Conservation (phyloP, 2,888 invertebrate species). For the Polymixis lichenea region DNA sequence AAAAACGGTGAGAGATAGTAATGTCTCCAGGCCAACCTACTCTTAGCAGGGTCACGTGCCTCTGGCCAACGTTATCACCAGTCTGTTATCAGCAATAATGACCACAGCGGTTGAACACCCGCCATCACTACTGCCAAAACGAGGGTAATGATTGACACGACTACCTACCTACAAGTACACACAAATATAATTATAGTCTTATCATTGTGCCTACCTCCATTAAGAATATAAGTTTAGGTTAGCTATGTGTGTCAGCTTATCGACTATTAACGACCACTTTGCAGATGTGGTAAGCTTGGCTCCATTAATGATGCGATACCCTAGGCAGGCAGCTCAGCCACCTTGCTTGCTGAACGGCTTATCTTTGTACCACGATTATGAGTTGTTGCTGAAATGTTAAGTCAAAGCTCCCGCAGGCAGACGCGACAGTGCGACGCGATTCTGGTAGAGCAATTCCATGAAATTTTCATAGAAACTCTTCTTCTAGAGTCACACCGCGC, state of each 20-base stretch:
- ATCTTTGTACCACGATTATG: not conserved
- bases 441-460: too few relatives aligned
- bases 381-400: not conserved
- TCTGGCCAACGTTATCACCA: slow-evolving; percentile 19
- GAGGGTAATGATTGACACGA: slow-evolving; percentile 48
- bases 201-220: slow-evolving; percentile 29
- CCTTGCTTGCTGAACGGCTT: not conserved
- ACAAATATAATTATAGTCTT: slow-evolving; percentile 4
- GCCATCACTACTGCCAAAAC: slow-evolving; percentile 39
- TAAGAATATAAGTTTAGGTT: slow-evolving; percentile 28
- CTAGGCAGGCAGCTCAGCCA: not conserved
- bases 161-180: not conserved
- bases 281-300: not conserved
- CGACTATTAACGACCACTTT: not conserved
- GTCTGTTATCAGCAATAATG: slow-evolving; percentile 49
- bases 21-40: not conserved
- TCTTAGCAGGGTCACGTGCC: slow-evolving; percentile 19
- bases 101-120: slow-evolving; percentile 10
- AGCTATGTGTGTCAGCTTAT: slow-evolving; percentile 38
- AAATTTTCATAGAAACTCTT: too few relatives aligned
- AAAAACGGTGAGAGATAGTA: not conserved
- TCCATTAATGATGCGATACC: not conserved
- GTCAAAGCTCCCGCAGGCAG: too few relatives aligned
- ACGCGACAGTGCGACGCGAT: too few relatives aligned
- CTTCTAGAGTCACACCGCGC: too few relatives aligned